These are phyloP conservation scores for Aphidius gifuensis DNA, from an alignment of 1,140 invertebrate genomes.

Conservation along the genomic window DNA sequence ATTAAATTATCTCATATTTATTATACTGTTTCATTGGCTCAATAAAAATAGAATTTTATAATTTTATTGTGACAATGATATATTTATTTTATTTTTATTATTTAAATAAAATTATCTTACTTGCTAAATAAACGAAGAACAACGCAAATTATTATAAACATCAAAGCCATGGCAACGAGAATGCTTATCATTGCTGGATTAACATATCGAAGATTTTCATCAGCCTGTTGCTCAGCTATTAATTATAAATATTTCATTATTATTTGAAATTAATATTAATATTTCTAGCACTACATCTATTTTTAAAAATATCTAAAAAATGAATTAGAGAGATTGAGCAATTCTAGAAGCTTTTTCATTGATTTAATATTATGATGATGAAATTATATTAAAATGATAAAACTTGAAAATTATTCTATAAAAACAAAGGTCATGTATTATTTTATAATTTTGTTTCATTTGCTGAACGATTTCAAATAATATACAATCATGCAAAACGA, in stretches of 20 bases:
- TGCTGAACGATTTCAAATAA: no score
- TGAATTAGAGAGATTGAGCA: background rate
- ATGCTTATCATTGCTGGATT: conserved; percentile 89
- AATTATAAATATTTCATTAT: conserved; percentile 27
- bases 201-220: conserved; percentile 60
- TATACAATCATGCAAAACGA: no score
- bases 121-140: conserved; percentile 89
- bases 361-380: no score
- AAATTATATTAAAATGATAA: background rate
- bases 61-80: background rate
- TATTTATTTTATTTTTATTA: conserved; percentile 1
- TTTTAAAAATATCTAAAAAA: no score
- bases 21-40: background rate
- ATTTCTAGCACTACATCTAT: no score
- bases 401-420: background rate
- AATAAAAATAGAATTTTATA: no score
- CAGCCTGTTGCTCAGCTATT: background rate
- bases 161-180: conserved; percentile 83
- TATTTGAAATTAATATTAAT: background rate
- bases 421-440: background rate
- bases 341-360: no score
- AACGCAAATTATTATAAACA: conserved; percentile 93
- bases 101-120: conserved; percentile 58
- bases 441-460: background rate
- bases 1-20: background rate